These are phyloP conservation scores for Aphrocallistes beatrix DNA, from an alignment of 37 sponge, comb jelly and placozoan genomes.

Conservation along the genomic window DNA sequence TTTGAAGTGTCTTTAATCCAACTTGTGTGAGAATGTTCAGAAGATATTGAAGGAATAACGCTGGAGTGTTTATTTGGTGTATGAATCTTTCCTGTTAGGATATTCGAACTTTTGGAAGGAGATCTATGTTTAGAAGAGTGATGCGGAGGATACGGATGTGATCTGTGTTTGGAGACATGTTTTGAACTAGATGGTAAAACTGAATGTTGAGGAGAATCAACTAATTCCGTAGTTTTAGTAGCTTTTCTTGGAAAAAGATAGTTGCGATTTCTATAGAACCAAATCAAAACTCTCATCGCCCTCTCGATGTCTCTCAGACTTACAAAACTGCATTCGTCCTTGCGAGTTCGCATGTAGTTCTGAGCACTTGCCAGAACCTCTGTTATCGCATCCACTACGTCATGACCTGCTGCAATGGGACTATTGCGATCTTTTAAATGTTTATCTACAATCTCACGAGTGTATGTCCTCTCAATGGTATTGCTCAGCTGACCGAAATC, in stretches of 20 bases:
- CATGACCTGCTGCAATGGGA: background rate
- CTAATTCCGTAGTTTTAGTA: too few relatives aligned
- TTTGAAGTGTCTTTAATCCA: too few relatives aligned
- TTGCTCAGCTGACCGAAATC: conserved; percentile 81
- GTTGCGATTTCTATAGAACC: conserved; percentile 14
- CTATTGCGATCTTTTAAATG: conserved; percentile 33
- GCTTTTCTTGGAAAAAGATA: background rate
- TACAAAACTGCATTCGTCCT: conserved; percentile 52
- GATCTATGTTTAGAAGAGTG: too few relatives aligned
- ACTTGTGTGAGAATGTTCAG: too few relatives aligned
- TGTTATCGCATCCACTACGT: background rate
- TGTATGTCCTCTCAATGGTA: conserved; percentile 52
- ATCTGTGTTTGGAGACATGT: too few relatives aligned
- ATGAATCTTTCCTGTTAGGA: too few relatives aligned
- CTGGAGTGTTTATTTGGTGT: too few relatives aligned
- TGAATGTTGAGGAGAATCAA: too few relatives aligned
- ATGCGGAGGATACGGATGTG: too few relatives aligned
- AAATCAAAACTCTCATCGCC: conserved; percentile 31
- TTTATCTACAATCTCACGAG: conserved; percentile 54
- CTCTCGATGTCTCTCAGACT: conserved; percentile 53
- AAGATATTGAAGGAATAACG: too few relatives aligned
- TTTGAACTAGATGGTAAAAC: too few relatives aligned
- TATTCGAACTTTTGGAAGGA: too few relatives aligned
- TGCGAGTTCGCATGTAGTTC: background rate
- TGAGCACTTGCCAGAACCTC: background rate